Percentiles rank a stretch among this genome's conserved stretches.
phyloP scores from a whole-genome alignment of 2,113 vertebrate genomes.

The Oncorhynchus nerka region DNA sequence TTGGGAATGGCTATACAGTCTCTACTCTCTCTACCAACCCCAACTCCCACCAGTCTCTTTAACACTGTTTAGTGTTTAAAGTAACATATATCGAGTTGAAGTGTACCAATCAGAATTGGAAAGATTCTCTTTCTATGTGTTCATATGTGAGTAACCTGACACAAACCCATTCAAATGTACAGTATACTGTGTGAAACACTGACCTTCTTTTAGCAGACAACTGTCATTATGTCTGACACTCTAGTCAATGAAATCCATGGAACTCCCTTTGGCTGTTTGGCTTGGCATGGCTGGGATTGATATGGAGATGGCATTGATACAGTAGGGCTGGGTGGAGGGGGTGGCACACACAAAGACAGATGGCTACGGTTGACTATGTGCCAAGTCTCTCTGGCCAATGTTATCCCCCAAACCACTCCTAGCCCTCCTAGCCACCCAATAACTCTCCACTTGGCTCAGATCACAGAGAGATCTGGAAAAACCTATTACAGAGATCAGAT shows the following conservation, averaged over 20 bases:
- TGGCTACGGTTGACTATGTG: conserved; percentile 42
- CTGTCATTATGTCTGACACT: conserved; percentile 46
- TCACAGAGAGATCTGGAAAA: conserved; percentile 11
- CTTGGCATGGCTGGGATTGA: conserved; percentile 26
- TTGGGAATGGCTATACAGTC: too few species aligned
- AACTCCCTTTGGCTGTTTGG: conserved; percentile 30
- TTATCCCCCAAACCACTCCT: conserved; percentile 49
- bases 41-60: too few species aligned
- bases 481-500: conserved; percentile 12
- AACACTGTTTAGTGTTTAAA: too few species aligned
- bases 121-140: too few species aligned
- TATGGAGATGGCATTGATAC: conserved; percentile 33
- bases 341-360: conserved; percentile 37
- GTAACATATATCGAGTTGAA: background rate
- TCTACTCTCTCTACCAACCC: too few species aligned
- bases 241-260: conserved; percentile 53
- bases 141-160: too few species aligned
- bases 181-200: background rate
- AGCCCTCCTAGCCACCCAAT: background rate
- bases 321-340: background rate
- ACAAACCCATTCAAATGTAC: background rate
- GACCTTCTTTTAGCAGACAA: background rate
- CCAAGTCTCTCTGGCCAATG: conserved; percentile 60
- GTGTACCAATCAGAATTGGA: background rate
- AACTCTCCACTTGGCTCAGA: conserved; percentile 52